Percentiles rank a stretch among this genome's conserved stretches.
Conservation (phyloP, 2,113 vertebrate species). For the Archilochus colubris region DNA sequence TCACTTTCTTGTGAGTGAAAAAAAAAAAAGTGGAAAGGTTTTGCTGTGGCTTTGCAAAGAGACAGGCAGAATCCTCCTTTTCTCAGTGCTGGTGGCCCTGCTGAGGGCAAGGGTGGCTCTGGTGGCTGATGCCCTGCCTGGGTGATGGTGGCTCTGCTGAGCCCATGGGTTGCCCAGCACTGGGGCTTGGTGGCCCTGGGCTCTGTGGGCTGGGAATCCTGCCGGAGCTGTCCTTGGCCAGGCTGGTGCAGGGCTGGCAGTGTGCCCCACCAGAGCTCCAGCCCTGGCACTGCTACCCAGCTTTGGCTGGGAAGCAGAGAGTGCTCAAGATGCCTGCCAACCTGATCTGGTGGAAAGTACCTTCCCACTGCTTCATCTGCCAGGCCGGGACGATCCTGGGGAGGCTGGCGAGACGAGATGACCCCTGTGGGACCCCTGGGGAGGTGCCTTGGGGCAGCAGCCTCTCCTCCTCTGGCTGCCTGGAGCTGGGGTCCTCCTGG, state of each 20-base stretch:
- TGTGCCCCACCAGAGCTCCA: background rate
- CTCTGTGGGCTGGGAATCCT: background rate
- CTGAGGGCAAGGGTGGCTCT: too few species aligned
- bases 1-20: background rate
- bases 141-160: fast-evolving
- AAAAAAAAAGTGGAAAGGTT: background rate
- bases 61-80: too few species aligned
- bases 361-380: background rate
- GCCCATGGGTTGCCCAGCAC: fast-evolving
- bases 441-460: background rate
- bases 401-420: background rate
- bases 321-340: background rate
- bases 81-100: too few species aligned
- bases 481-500: too few species aligned
- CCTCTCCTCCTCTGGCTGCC: too few species aligned
- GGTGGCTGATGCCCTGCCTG: background rate
- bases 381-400: background rate
- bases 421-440: fast-evolving
- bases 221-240: background rate
- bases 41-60: background rate
- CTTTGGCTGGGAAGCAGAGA: background rate
- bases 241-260: slow-evolving; percentile 12
- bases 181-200: background rate
- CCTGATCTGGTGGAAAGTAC: background rate
- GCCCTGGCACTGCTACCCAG: background rate